Conservation (phyloP, 2,888 invertebrate genomes). For the Quadriops clusia region DNA sequence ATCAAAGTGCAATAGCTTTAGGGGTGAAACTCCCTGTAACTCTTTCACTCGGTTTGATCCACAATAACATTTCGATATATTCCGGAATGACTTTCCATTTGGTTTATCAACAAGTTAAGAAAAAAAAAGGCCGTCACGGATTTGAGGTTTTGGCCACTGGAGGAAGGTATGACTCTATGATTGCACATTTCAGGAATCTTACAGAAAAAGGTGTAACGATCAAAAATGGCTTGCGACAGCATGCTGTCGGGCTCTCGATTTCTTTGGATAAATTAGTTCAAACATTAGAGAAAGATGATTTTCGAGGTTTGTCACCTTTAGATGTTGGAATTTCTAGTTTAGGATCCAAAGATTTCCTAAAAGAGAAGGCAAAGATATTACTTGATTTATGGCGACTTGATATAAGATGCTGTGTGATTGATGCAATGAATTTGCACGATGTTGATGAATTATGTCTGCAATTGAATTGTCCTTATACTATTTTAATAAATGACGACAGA, state of each 20-base stretch:
- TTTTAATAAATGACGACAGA: slow-evolving; percentile 45
- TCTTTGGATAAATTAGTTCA: slow-evolving; percentile 67
- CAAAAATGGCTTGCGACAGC: slow-evolving; percentile 31
- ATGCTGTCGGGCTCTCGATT: slow-evolving; percentile 75
- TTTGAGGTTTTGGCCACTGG: slow-evolving; percentile 74
- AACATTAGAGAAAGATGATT: slow-evolving; percentile 42
- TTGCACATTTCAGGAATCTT: slow-evolving; percentile 54
- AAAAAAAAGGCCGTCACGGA: slow-evolving; percentile 41
- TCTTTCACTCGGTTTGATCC: slow-evolving; percentile 7
- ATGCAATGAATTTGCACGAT: slow-evolving; percentile 50
- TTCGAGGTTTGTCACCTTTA: slow-evolving; percentile 24
- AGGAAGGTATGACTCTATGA: slow-evolving; percentile 78
- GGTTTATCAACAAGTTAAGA: slow-evolving; percentile 45
- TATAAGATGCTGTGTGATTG: slow-evolving; percentile 50
- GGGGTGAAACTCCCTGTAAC: slow-evolving; percentile 55
- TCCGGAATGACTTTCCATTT: slow-evolving; percentile 60
- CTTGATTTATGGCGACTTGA: slow-evolving; percentile 62
- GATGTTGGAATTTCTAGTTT: slow-evolving; percentile 60
- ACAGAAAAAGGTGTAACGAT: slow-evolving; percentile 25
- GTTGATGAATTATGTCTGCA: slow-evolving; percentile 50
- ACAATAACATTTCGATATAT: slow-evolving; percentile 46
- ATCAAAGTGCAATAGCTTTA: slow-evolving; percentile 55
- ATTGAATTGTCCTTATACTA: slow-evolving; percentile 48
- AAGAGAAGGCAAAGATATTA: slow-evolving; percentile 43
- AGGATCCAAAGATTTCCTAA: slow-evolving; percentile 44